phyloP scores from a whole-genome alignment of 2,113 vertebrate species.

The Chionodraco myersi region DNA sequence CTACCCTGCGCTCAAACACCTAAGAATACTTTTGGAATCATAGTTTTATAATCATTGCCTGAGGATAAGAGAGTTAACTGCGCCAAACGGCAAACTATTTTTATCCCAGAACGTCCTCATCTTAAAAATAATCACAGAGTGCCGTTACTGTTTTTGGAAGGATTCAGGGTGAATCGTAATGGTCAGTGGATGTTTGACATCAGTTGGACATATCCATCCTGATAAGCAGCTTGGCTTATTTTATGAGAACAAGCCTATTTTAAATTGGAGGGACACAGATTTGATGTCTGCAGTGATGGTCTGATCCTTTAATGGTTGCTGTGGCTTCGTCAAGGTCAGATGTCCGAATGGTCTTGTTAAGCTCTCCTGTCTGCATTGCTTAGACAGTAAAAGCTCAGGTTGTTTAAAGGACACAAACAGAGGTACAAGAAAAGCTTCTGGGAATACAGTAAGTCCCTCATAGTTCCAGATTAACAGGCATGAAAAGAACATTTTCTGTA shows the following conservation, averaged over 20 bases:
- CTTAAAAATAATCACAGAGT: slow-evolving; percentile 31
- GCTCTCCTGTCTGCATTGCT: slow-evolving; percentile 50
- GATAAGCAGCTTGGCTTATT: slow-evolving; percentile 15
- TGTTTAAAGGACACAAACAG: slow-evolving; percentile 47
- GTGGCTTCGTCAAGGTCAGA: slow-evolving; percentile 40
- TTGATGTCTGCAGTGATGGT: slow-evolving; percentile 30
- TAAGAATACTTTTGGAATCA: slow-evolving; percentile 23
- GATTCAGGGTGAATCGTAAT: slow-evolving; percentile 3
- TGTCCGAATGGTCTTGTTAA: slow-evolving; percentile 31
- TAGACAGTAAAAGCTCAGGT: slow-evolving; percentile 25
- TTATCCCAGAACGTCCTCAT: slow-evolving; percentile 59
- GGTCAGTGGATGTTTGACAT: slow-evolving; percentile 29
- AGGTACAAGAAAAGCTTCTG: slow-evolving; percentile 36
- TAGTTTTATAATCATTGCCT: slow-evolving; percentile 47
- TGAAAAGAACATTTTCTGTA: slow-evolving; percentile 6
- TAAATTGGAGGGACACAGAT: slow-evolving; percentile 1
- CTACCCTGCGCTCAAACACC: slow-evolving; percentile 22
- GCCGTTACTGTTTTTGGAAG: slow-evolving; percentile 18
- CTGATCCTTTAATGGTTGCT: slow-evolving; percentile 33
- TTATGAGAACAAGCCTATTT: slow-evolving; percentile 23
- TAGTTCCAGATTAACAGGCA: slow-evolving; percentile 19
- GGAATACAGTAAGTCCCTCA: slow-evolving; percentile 32
- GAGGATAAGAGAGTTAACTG: slow-evolving; percentile 54
- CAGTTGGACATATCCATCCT: neutral
- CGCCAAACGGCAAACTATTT: slow-evolving; percentile 60